A percentile compares a stretch with the other conserved stretches of the same genome.
phyloP scores from a whole-genome alignment of 1,140 invertebrate species.

The Scaptomyza pallida region DNA sequence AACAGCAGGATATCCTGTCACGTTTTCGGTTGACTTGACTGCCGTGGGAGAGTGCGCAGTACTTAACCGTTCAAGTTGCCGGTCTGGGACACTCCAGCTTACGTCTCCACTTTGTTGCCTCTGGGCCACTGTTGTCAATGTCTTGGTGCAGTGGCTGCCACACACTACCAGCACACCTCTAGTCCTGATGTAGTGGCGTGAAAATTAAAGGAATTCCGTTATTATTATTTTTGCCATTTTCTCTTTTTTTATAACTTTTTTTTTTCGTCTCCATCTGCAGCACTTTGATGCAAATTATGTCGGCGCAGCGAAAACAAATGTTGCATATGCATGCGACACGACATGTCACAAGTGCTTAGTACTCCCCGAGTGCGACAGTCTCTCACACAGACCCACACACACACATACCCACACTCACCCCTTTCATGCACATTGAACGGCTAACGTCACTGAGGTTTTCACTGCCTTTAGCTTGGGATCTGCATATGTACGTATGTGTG shows the following conservation, averaged over 20 bases:
- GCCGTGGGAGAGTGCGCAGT: slow-evolving; percentile 69
- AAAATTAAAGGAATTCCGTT: slow-evolving; percentile 83
- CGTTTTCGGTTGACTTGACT: slow-evolving; percentile 82
- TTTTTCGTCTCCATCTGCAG: slow-evolving; percentile 33
- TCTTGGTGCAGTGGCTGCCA: slow-evolving; percentile 46
- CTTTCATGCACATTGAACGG: slow-evolving; percentile 41
- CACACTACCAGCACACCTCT: slow-evolving; percentile 28
- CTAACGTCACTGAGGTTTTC: slow-evolving; percentile 34
- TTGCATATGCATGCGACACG: slow-evolving; percentile 75
- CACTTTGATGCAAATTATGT: slow-evolving; percentile 80
- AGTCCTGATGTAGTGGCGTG: slow-evolving; percentile 65
- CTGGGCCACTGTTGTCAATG: slow-evolving; percentile 74
- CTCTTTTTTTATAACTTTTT: slow-evolving; percentile 57
- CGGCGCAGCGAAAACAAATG: slow-evolving; percentile 77
- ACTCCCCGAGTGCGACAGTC: slow-evolving; percentile 60
- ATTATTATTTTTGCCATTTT: slow-evolving; percentile 77
- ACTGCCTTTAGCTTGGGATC: slow-evolving; percentile 1
- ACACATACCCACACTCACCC: no score
- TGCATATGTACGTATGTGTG: slow-evolving; percentile 5
- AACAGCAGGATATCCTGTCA: slow-evolving; percentile 78
- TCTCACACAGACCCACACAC: slow-evolving; percentile 23
- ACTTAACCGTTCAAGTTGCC: slow-evolving; percentile 81
- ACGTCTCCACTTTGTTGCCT: slow-evolving; percentile 49
- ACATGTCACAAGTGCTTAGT: slow-evolving; percentile 80
- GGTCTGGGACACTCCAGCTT: slow-evolving; percentile 35